Base-by-base conservation (phyloP, 2,113 vertebrate species). In the Pluvialis apricaria region DNA sequence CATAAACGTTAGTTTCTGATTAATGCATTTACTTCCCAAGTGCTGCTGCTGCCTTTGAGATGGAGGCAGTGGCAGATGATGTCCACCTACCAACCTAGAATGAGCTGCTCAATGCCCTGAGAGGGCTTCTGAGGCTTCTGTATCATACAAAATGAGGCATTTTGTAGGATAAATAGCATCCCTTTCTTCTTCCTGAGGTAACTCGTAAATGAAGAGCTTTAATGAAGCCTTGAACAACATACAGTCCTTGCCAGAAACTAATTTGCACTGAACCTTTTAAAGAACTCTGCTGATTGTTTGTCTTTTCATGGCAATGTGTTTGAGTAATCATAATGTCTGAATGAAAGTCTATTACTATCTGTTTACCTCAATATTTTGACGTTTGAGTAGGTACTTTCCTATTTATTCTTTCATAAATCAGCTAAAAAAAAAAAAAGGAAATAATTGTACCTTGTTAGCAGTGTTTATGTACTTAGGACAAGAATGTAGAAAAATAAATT, bases 241-340 rank as follows among this genome's bases (percentile, higher is more conserved):
- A n/a, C 2, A 42, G 69, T 44, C 45, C 65, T 91, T 82, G 77
- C 34, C 86, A 89, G 65, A 87, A 84, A 72, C 31, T 65, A 82
- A 79, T 94, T 87, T 91, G 34, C 47, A 15, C 52, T 25, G 82
- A 86, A 88, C 55, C 24, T 75, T 85, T 85, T 54, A 80, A 79
- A 90, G 54, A 78, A 65, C n/a, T 90, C 70, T 69, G 31, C 25
- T 69, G 40, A 80, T 68, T 76, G 70, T 89, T 84, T 96, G 75
- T 25, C 31, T 88, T 90, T 86, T 90, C 62, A 60, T 38, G 36
- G 45, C 75, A 95, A 62, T 20, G 15, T 66, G 61, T 88, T 94
- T 88, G 90, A 86, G 75, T 84, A 92, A 91, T 60, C 47, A 55
- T 83, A 88, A 83, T 7, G 57, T 52, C 52, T 84, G 62, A 77